Conservation (phyloP, 2,797 vertebrate genomes). For the Rhinogobio ventralis region DNA sequence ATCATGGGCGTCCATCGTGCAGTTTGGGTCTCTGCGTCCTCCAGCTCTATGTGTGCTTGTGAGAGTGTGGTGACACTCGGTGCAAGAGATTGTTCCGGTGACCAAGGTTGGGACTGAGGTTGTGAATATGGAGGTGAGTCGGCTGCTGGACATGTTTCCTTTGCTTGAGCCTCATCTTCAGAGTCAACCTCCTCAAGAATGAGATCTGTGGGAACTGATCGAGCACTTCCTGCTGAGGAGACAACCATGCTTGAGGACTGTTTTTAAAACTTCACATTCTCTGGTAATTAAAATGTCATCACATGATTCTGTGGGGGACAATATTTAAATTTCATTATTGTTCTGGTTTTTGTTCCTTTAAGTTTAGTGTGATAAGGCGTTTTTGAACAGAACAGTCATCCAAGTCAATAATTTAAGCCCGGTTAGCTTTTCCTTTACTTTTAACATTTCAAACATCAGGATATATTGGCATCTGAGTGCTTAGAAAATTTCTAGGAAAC, state of each 20-base stretch:
- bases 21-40: conserved; percentile 82
- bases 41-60: conserved; percentile 56
- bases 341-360: background rate
- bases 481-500: background rate
- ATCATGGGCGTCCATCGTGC: conserved; percentile 81
- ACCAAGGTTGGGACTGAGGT: background rate
- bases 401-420: background rate
- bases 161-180: conserved; percentile 63
- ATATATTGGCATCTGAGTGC: background rate
- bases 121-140: background rate
- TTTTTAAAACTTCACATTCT: background rate
- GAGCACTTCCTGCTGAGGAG: conserved; percentile 43
- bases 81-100: conserved; percentile 28
- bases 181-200: conserved; percentile 76
- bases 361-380: background rate
- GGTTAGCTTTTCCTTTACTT: background rate
- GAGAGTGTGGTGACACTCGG: background rate
- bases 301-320: background rate
- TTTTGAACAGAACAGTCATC: background rate
- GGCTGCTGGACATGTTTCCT: background rate
- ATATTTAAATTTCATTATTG: background rate
- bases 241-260: background rate
- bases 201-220: conserved; percentile 65
- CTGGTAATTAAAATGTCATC: background rate
- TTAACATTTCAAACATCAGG: conserved; percentile 7